Conservation (phyloP, 2,113 vertebrate genomes). For the Kryptolebias marmoratus region DNA sequence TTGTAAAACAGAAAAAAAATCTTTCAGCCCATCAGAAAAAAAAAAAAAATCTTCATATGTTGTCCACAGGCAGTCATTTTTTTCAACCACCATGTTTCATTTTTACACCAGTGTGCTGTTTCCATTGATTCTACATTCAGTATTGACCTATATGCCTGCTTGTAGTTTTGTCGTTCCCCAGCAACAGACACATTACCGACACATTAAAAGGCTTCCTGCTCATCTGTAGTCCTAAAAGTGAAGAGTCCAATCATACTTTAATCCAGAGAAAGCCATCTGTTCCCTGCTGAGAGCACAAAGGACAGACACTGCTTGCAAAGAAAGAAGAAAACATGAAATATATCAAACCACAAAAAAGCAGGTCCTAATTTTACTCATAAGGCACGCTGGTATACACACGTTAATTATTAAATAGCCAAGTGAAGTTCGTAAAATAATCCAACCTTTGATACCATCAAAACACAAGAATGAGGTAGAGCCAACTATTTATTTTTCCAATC, state of each 20-base stretch:
- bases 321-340: not conserved
- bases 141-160: not conserved
- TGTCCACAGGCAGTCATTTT: not conserved
- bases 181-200: constrained; percentile 9
- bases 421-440: not conserved
- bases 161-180: not conserved
- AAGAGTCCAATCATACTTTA: not conserved
- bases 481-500: not conserved
- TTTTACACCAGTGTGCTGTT: not conserved
- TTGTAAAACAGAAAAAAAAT: not conserved
- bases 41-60: not conserved
- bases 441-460: not conserved
- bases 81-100: not conserved
- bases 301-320: not conserved
- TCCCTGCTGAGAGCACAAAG: constrained; percentile 6
- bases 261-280: not conserved
- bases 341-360: not conserved
- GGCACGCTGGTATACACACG: no score
- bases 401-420: not conserved
- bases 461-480: not conserved
- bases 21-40: not conserved
- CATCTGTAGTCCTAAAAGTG: not conserved
- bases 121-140: not conserved
- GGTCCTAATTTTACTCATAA: not conserved
- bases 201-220: constrained; percentile 30